phyloP scores from a whole-genome alignment of 2,888 invertebrate species.

The Agonopterix subpropinquella region DNA sequence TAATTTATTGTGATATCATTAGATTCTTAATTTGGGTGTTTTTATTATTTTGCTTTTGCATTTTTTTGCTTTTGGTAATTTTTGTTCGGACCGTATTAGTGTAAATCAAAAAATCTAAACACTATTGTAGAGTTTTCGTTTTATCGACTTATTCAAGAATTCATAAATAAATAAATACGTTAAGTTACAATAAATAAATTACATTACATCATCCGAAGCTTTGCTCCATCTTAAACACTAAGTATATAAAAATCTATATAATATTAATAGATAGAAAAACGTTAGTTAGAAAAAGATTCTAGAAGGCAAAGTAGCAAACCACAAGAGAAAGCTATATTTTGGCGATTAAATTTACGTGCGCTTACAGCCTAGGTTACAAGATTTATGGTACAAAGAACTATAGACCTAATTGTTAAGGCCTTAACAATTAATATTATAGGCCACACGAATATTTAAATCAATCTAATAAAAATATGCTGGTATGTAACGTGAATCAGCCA shows the following conservation, averaged over 20 bases:
- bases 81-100: too few relatives aligned
- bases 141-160: too few relatives aligned
- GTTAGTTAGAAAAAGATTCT: constrained; percentile 48
- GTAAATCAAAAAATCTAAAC: too few relatives aligned
- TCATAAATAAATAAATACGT: too few relatives aligned
- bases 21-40: too few relatives aligned
- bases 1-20: too few relatives aligned
- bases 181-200: neutral
- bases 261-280: constrained; percentile 39
- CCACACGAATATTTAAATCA: too few relatives aligned
- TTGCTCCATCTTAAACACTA: constrained; percentile 31
- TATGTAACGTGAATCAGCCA: too few relatives aligned
- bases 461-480: too few relatives aligned
- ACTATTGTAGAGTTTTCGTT: too few relatives aligned
- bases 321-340: constrained; percentile 58
- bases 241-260: constrained; percentile 48
- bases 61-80: too few relatives aligned
- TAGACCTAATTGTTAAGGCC: constrained; percentile 42
- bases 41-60: too few relatives aligned
- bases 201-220: constrained; percentile 36
- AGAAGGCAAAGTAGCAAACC: constrained; percentile 69
- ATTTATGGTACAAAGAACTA: constrained; percentile 30
- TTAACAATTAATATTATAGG: constrained; percentile 10
- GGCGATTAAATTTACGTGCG: constrained; percentile 56
- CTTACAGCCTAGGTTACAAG: constrained; percentile 36